Base-by-base conservation (phyloP, 1,140 invertebrate species). In the Caenorhabditis remanei region DNA sequence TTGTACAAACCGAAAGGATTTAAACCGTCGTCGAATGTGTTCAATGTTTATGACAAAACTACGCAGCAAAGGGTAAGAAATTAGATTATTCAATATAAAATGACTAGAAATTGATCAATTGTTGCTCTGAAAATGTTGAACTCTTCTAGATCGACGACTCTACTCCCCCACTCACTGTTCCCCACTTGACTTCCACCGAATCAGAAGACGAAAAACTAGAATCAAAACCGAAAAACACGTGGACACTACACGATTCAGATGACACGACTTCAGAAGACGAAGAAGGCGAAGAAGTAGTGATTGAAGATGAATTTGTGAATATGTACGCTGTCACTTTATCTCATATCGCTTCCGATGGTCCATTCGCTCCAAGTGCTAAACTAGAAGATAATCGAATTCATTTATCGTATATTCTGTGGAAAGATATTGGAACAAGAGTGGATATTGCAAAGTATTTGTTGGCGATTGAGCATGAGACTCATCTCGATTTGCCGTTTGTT, bases 41-140 rank as follows among this genome's bases (percentile, higher is more conserved):
- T 85, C 19, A 90, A 75, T 67, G 79, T 56, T 85, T 86, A 84
- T 61, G 83, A 61, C 4, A 79, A 79, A 50, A 79, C 71, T 50
- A 79, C 71, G 13, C 46, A 50, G n/a, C 43, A 79, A 50, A 79
- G 71, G 46, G 46, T 79, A 41, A 46, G 14, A 43, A 46, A 24
- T 2, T 32, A 0, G 32, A 32, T 32, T 32, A 1, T 32, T 32
- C 32, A 32, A 32, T 32, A 32, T 32, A 75, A 40, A 53, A 14
- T 11, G 5, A 53, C 50, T 0, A 11, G 50, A 50, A 50, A 50
- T 11, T 50, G 1, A 50, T 11, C 50, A 50, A 53, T 14, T 14
- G 2, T 14, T 8, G 50, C 2, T 53, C 50, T 14, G 16, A 1
- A 53, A 8, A 53, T 53, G 9, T 53, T 53, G 50, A 53, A 53